Evolutionary conservation across 2,113 vertebrate species (phyloP), one percentile per base, ranked within the genome.

Genomic region (Aptenodytes patagonicus): DNA sequence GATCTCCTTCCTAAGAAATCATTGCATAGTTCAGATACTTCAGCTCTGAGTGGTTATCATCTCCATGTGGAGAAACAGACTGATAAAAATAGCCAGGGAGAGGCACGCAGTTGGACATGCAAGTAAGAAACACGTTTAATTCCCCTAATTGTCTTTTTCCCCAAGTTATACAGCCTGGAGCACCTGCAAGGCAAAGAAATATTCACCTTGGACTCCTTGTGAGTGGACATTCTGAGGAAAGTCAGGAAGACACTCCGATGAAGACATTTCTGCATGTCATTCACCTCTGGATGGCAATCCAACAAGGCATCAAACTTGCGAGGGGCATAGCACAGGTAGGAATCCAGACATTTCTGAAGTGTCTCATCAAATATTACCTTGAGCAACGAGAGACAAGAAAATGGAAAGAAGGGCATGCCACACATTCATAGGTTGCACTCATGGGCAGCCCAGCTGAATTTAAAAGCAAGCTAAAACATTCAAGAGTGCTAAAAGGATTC

Each of bases 291-390:
- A 12, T 98, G 98, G 3, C 97, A 96, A 16, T 98, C 97, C 61
- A 96, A 71, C 20, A 93, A n/a, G 0, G 87, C 81, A 18, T 99
- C 99, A 0, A 99, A 99, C 91, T 98, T 98, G 10, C 99, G 98
- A 26, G 99, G 99, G 17, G 99, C 98, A 1, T 97, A 95, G 64
- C 81, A 96, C 92, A 99, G 98, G 97, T 99, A 99, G 25, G 99
- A 99, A 90, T 99, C 99, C 90, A 99, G 97, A 65, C 99, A 99
- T 54, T 97, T 98, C 97, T 99, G 99, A 62, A 99, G 98, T 1
- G 98, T 99, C 97, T 99, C 99, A 8, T 99, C 99, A 58, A 99
- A 99, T 66, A 99, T 97, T 57, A 99, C 99, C 99, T 99, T 95
- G n/a, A 28, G n/a, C 69, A 60, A 3, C 1, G 22, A 36, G 72